Percentiles rank a stretch among this genome's conserved stretches.
These are phyloP conservation scores for Oenanthe oenanthe DNA, from an alignment of 2,113 vertebrate genomes.

Conservation along the genomic window DNA sequence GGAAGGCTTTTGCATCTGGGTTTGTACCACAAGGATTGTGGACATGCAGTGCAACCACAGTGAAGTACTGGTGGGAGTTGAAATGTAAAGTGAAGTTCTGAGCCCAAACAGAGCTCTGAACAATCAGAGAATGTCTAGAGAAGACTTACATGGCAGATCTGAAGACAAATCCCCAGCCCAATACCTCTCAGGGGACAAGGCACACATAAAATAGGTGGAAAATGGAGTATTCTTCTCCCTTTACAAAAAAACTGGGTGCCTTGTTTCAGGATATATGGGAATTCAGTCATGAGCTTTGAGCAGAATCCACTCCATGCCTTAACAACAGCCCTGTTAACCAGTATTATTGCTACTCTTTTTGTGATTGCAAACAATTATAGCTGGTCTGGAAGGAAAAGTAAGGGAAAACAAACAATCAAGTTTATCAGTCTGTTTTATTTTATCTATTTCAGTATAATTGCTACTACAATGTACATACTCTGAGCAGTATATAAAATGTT, in stretches of 20 bases:
- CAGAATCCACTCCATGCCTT: neutral
- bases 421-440: slow-evolving; percentile 53
- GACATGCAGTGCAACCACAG: neutral
- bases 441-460: slow-evolving; percentile 37
- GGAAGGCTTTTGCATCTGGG: neutral
- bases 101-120: neutral
- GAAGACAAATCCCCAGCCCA: neutral
- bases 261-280: neutral
- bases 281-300: neutral
- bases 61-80: neutral
- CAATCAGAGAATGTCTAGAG: neutral
- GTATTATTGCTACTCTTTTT: neutral
- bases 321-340: neutral
- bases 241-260: neutral
- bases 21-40: neutral
- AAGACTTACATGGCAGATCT: neutral
- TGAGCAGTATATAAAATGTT: slow-evolving; percentile 32
- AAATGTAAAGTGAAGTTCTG: neutral
- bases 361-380: neutral
- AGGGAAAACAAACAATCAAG: neutral
- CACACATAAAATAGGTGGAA: neutral
- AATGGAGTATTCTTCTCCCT: neutral
- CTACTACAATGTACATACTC: neutral
- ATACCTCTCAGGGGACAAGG: neutral
- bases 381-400: slow-evolving; percentile 24